Percentiles rank a stretch among this genome's conserved stretches.
These are phyloP conservation scores for Anhinga rufa DNA, from an alignment of 2,113 vertebrate genomes.

Conservation along the genomic window DNA sequence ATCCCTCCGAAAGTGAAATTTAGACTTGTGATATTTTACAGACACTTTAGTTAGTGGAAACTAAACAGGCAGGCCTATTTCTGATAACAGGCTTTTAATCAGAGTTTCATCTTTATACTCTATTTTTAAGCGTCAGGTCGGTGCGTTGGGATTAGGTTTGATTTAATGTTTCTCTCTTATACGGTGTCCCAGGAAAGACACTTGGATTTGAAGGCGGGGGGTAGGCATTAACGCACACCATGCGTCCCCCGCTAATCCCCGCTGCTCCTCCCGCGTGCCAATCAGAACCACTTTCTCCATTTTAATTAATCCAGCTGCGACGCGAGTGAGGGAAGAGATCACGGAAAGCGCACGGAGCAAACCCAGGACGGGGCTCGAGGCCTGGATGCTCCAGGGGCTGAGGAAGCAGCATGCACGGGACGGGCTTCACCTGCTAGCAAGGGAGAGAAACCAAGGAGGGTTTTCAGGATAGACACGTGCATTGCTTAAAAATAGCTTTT, in stretches of 20 bases:
- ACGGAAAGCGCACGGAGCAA: not conserved
- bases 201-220: not conserved
- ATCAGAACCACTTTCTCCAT: not conserved
- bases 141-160: not conserved
- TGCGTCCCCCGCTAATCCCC: not conserved
- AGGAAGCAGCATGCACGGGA: not conserved
- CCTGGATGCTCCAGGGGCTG: not conserved
- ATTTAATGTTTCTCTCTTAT: not conserved
- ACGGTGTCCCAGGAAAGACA: not conserved
- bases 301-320: not conserved
- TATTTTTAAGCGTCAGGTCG: not conserved
- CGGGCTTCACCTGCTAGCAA: not conserved
- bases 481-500: not conserved
- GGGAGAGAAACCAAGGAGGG: not conserved
- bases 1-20: not conserved
- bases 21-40: not conserved
- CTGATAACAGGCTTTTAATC: not conserved
- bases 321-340: not conserved
- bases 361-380: not conserved
- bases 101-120: not conserved
- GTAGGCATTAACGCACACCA: not conserved
- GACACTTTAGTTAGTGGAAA: not conserved
- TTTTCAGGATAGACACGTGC: not conserved
- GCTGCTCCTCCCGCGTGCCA: not conserved
- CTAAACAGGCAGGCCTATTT: not conserved